Percentiles rank a stretch among this genome's conserved stretches.
Evolutionary conservation across 2,888 invertebrate genomes (phyloP).

Genomic region (Lithophane socia): DNA sequence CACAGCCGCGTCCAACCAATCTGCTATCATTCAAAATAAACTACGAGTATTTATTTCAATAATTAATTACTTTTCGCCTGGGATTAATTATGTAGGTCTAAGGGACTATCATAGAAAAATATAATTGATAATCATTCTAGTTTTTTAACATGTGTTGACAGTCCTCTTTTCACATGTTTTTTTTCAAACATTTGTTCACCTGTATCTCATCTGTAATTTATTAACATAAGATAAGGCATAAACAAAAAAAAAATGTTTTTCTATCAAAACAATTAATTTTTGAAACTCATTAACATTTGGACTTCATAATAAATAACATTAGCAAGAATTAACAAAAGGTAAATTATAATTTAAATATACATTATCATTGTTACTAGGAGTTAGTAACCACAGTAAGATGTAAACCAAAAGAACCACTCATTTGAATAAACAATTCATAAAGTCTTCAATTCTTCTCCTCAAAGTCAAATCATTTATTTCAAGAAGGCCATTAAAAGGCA

Average conservation of each 20-base stretch:
- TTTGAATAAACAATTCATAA: background rate
- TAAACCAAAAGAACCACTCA: constrained; percentile 3
- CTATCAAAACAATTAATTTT: constrained; percentile 13
- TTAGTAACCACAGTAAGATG: constrained; percentile 5
- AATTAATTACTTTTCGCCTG: background rate
- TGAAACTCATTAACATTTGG: constrained; percentile 26
- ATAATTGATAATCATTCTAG: background rate
- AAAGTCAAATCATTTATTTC: background rate
- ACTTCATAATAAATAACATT: constrained; percentile 48
- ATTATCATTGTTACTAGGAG: constrained; percentile 41
- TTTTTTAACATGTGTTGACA: background rate
- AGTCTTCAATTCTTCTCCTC: background rate
- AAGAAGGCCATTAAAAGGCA: background rate
- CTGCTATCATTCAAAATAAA: background rate
- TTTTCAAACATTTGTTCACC: background rate
- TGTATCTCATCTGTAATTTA: background rate
- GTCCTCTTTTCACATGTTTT: background rate
- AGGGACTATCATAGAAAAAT: background rate
- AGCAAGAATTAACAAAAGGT: constrained; percentile 51
- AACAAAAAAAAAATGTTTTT: background rate
- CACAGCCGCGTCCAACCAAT: no score
- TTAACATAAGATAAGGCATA: background rate
- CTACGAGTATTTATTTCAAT: background rate
- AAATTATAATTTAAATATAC: constrained; percentile 61
- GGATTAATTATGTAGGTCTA: background rate